Percentiles rank a stretch among this genome's conserved stretches.
Conservation (phyloP, 2,113 vertebrate genomes). For the Lophochroa leadbeateri region DNA sequence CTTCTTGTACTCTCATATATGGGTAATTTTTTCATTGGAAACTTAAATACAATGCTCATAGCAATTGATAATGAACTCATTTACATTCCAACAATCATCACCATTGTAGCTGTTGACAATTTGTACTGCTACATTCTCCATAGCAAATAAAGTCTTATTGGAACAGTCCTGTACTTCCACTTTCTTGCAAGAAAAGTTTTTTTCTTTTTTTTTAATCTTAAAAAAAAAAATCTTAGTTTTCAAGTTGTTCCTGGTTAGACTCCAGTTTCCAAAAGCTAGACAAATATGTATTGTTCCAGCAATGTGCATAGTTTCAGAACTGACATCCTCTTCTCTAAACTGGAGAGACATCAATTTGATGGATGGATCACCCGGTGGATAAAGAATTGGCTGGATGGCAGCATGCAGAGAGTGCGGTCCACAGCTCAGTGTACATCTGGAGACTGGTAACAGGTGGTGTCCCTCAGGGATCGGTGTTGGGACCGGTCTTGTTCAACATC, state of each 20-base stretch:
- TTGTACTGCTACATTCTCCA: background rate
- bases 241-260: background rate
- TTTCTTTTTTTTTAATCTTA: background rate
- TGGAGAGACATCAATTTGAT: background rate
- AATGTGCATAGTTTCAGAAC: background rate
- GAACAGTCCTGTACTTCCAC: background rate
- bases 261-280: background rate
- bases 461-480: background rate
- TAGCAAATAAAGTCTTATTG: background rate
- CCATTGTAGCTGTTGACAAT: background rate
- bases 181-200: background rate
- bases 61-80: conserved; percentile 6
- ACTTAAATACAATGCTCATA: background rate
- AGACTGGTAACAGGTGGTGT: background rate
- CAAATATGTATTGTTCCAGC: background rate
- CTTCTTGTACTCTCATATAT: background rate
- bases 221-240: background rate
- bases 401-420: background rate
- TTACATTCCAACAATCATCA: background rate
- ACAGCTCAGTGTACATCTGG: background rate
- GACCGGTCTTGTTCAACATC: background rate
- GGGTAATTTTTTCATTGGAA: background rate
- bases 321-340: background rate
- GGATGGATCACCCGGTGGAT: background rate
- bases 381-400: background rate